Evolutionary conservation across 2,113 vertebrate genomes (phyloP), one percentile per base, ranked within the genome.

Genomic region (Isichthys henryi): DNA sequence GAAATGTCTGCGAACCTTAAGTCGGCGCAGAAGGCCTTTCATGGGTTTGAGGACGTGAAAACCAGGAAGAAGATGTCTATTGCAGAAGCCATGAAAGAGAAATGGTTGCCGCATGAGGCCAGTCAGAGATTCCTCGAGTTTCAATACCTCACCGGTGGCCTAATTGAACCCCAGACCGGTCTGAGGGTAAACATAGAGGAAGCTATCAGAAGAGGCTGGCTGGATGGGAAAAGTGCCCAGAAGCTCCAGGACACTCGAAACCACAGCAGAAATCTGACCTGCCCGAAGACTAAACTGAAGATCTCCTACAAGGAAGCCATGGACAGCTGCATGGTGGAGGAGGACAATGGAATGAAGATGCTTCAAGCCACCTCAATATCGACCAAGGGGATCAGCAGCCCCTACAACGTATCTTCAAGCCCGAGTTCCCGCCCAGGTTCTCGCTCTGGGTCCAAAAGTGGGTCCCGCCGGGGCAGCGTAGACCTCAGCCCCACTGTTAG

Each of bases 231-330:
- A 0, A 96, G 94, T 0, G 95, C 97, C 13, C 97, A 97, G 93
- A 98, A 98, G 93, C 94, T 99, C 90, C 98, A 99, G 90, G 97
- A 99, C 90, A 95, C 95, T 0, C 95, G 92, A 90, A 98, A 91
- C 94, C 96, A 98, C 70, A 94, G 94, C 90, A 99, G 98, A 91
- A 97, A 97, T 93, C 94, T 99, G 91, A 99, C 97, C 52, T 99
- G 98, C 90, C 99, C 99, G 74, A 99, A 99, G 94, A 99, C 99
- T 88, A 99, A 99, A 88, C 95, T 99, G 92, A 99, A 99, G 95
- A 98, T 99, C 92, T 98, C 98, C 48, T 99, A 99, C 93, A 99
- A 98, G 93, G 96, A 99, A 89, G 98, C 99, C 21, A 95, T 99
- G 96, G 98, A 97, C 91, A 95, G 95, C 84, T 99, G 97, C 90